Evolutionary conservation across 2,797 vertebrate genomes (phyloP), one percentile per base, ranked within the genome.

Genomic region (Mycteria americana): DNA sequence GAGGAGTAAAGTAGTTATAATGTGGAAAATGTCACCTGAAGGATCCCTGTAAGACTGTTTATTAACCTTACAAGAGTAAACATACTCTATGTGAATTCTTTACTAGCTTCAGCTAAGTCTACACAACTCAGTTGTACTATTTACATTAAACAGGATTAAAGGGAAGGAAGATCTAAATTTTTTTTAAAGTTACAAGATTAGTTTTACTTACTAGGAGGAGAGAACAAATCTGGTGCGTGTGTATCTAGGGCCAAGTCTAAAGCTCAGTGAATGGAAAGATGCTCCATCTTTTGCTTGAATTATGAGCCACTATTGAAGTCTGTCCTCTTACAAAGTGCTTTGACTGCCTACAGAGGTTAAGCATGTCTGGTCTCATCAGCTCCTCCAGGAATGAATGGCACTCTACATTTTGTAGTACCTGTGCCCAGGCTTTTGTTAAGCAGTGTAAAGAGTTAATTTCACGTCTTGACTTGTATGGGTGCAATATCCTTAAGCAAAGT

Each of bases 41-140:
- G 85, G n/a, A 45, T 76, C 2, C 1, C 75, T 89, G 37, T 2
- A 1, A 45, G 37, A 22, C 39, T 59, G 64, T 85, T 91, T 39
- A 18, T 79, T 75, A 39, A 3, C 78, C 68, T 84, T 63, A 15
- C 15, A 18, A 23, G 78, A 85, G 48, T 22, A 60, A 91, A 70
- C 33, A 33, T 4, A 6, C 6, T 43, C 21, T 1, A 2, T 27
- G 10, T 13, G 77, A 35, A 6, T 56, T 59, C 30, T 6, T 15
- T 4, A 6, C 64, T 18, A 24, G 14, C 30, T 17, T 46, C 57
- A 50, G 77, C 37, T 25, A 31, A 4, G 45, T 48, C 54, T 68
- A 0, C 31, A 15, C 48, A 31, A 18, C n/a, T 1, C 2, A 14
- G 10, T 13, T 7, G 23, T 39, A 41, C 18, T 63, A 0, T 50